A percentile compares a stretch with the other conserved stretches of the same genome.
Conservation (phyloP, 2,797 vertebrate species). For the Acipenser ruthenus region DNA sequence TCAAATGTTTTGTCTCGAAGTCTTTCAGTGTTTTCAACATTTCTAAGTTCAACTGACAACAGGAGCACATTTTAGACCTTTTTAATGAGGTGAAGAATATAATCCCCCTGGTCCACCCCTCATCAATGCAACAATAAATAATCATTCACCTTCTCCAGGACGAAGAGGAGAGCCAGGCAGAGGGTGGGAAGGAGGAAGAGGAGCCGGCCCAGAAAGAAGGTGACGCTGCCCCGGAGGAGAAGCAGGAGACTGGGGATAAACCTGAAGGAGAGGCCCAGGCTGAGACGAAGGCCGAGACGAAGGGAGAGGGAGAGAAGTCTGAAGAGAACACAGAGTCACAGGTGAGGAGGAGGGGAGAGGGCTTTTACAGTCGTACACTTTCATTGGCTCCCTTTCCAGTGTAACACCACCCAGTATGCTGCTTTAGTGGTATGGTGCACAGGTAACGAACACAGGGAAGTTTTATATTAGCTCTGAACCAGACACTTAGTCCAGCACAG, state of each 20-base stretch:
- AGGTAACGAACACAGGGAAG: too few species aligned
- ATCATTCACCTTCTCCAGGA: slow-evolving; percentile 52
- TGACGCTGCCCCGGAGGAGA: slow-evolving; percentile 39
- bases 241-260: slow-evolving; percentile 29
- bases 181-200: slow-evolving; percentile 59
- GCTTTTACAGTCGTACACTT: not conserved
- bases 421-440: too few species aligned
- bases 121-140: too few species aligned
- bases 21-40: not conserved
- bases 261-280: slow-evolving; percentile 16
- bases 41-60: not conserved
- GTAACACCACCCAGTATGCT: too few species aligned
- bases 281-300: slow-evolving; percentile 24
- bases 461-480: too few species aligned
- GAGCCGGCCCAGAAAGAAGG: slow-evolving; percentile 42
- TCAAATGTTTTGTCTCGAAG: not conserved
- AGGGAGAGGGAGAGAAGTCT: slow-evolving; percentile 13
- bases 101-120: too few species aligned
- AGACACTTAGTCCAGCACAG: too few species aligned
- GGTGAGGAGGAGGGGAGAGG: slow-evolving; percentile 44
- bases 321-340: slow-evolving; percentile 49
- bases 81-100: not conserved
- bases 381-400: not conserved
- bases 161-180: slow-evolving; percentile 77
- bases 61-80: not conserved